Evolutionary conservation across 2,113 vertebrate genomes (phyloP).

Genomic region (Melanocharis versteri): DNA sequence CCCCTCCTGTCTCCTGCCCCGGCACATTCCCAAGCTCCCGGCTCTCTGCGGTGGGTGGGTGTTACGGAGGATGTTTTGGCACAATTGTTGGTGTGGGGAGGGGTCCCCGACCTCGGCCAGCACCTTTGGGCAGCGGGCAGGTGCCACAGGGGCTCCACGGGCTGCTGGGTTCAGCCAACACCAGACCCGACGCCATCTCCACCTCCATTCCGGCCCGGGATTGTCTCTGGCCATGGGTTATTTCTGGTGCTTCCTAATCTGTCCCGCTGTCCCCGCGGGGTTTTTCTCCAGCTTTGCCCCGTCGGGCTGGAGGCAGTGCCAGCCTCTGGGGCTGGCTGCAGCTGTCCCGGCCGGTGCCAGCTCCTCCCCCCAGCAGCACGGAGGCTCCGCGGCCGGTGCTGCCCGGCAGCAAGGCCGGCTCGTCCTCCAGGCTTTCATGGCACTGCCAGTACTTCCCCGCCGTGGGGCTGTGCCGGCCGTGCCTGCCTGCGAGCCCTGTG

Average conservation of each 20-base stretch:
- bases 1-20: neutral
- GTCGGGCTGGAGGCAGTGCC: neutral
- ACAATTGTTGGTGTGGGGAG: rapidly evolving
- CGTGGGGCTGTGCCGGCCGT: neutral
- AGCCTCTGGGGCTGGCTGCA: neutral
- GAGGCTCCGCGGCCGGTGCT: neutral
- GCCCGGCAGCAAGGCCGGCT: rapidly evolving
- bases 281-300: neutral
- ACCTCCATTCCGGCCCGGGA: rapidly evolving
- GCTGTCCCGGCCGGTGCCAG: neutral
- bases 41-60: neutral
- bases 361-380: neutral
- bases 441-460: rapidly evolving
- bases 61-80: rapidly evolving
- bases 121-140: neutral
- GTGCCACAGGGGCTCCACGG: rapidly evolving
- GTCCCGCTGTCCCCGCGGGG: neutral
- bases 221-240: neutral
- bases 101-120: neutral
- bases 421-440: neutral
- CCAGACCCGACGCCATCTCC: rapidly evolving
- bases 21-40: neutral
- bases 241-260: neutral
- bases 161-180: neutral
- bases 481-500: neutral